phyloP scores from a whole-genome alignment of 2,888 invertebrate species.

The Epistrophella euchroma region DNA sequence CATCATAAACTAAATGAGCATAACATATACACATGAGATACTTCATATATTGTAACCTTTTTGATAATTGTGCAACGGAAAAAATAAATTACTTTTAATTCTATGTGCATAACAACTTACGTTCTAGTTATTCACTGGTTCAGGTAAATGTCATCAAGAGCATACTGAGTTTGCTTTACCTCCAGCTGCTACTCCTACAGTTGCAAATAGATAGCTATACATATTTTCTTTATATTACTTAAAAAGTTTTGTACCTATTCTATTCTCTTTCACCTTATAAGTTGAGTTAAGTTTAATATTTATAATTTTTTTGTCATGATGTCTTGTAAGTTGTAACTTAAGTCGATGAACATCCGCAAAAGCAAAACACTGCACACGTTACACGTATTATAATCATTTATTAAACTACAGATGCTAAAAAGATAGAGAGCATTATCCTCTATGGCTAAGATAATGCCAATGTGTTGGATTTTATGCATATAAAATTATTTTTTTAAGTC shows the following conservation, averaged over 20 bases:
- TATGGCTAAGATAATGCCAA: not conserved
- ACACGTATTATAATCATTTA: not conserved
- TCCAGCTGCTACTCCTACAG: not conserved
- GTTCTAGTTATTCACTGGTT: slow-evolving; percentile 42
- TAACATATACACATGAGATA: not conserved
- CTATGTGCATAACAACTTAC: not conserved
- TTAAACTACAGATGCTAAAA: not conserved
- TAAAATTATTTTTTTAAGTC: not conserved
- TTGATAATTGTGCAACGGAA: not conserved
- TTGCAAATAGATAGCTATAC: not conserved
- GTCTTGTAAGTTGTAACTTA: slow-evolving; percentile 19
- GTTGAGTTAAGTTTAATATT: slow-evolving; percentile 5
- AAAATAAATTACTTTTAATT: slow-evolving; percentile 25
- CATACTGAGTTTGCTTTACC: not conserved
- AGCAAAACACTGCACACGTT: not conserved
- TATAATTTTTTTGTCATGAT: not conserved
- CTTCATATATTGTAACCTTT: not conserved
- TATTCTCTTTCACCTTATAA: not conserved
- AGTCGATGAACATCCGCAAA: slow-evolving; percentile 34
- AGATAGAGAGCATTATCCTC: slow-evolving; percentile 31
- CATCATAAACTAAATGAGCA: slow-evolving; percentile 6
- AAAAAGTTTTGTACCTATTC: not conserved
- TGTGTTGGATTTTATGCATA: slow-evolving; percentile 2
- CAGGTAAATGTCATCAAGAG: slow-evolving; percentile 8
- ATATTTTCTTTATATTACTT: not conserved